phyloP scores from a whole-genome alignment of 2,888 invertebrate species.

The Drosophila kokeensis region DNA sequence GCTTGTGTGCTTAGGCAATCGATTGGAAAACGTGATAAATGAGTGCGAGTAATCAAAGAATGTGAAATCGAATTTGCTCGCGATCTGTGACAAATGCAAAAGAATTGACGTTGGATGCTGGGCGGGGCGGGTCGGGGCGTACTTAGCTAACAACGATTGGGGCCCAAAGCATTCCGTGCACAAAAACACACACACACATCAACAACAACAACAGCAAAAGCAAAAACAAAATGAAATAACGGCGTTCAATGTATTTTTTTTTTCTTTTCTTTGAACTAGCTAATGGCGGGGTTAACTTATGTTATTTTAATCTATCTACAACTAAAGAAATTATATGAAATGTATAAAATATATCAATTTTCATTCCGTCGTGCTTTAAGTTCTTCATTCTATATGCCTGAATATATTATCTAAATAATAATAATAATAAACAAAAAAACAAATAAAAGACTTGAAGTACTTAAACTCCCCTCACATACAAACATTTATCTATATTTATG shows the following conservation, averaged over 20 bases:
- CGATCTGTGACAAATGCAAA: not conserved
- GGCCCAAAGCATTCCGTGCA: slow-evolving; percentile 31
- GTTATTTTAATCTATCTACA: slow-evolving; percentile 44
- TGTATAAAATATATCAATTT: slow-evolving; percentile 43
- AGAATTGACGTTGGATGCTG: not conserved
- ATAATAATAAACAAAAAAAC: slow-evolving; percentile 1
- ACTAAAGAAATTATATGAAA: slow-evolving; percentile 49
- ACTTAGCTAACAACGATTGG: slow-evolving; percentile 8
- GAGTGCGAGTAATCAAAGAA: not conserved
- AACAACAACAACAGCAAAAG: not conserved
- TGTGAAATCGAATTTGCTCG: not conserved
- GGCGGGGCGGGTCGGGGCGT: not conserved
- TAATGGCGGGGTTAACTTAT: slow-evolving; percentile 71
- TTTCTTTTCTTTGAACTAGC: slow-evolving; percentile 58
- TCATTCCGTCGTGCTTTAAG: slow-evolving; percentile 67
- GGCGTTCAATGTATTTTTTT: slow-evolving; percentile 35
- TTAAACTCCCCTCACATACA: slow-evolving; percentile 21
- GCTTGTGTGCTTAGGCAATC: slow-evolving; percentile 1
- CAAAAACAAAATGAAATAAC: not conserved
- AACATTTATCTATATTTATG: slow-evolving; percentile 29
- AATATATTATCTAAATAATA: slow-evolving; percentile 53
- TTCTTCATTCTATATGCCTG: slow-evolving; percentile 44
- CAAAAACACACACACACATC: slow-evolving; percentile 8
- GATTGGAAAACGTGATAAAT: slow-evolving; percentile 23
- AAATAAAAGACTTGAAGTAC: slow-evolving; percentile 59